Base-by-base conservation (phyloP, 2,797 vertebrate species). In the Rhodeus uyekii region DNA sequence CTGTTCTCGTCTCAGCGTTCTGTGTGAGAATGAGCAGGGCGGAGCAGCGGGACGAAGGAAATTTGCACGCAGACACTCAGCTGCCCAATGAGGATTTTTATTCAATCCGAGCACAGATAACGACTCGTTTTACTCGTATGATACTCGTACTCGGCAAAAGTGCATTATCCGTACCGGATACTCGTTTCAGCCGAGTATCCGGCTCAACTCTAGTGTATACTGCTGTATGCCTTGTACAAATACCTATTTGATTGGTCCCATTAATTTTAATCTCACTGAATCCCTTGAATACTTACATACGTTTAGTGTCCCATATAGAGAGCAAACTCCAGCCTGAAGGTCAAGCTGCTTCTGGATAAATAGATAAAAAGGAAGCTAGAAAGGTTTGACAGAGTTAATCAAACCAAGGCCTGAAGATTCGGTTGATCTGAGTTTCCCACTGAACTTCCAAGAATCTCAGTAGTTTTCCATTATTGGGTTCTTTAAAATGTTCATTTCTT, bases 261-360 rank as follows among this genome's bases (percentile, higher is more conserved):
- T 44, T 50, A 73, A 83, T 81, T 80, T 84, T 63, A 82, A 84
- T 83, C 84, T 82, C 73, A 18, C 67, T 68, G 55, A 83, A 84
- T 81, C 64, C 74, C 65, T 85, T 84, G 84, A 87, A 84, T 84
- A 60, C 60, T 86, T 88, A 80, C 87, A 89, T 86, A 87, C 60
- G 63, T 86, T 39, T 76, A 72, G 44, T 63, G 84, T 88, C 79
- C 77, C 61, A 76, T 71, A 61, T 22, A 22, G 29, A 85, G 61
- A 85, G 71, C 61, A 84, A 84, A 83, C 78, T 75, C 19, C n/a
- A 64, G 60, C 64, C 58, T 38, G 48, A 48, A 80, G 81, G 86
- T 68, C 69, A 75, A 38, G 72, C 78, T 38, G 69, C 84, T 84
- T 83, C 78, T 79, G 76, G 78, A 55, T 65, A 87, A 83, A 87